Evolutionary conservation across 2,113 vertebrate species (phyloP).

Genomic region (Cichladusa arquata): DNA sequence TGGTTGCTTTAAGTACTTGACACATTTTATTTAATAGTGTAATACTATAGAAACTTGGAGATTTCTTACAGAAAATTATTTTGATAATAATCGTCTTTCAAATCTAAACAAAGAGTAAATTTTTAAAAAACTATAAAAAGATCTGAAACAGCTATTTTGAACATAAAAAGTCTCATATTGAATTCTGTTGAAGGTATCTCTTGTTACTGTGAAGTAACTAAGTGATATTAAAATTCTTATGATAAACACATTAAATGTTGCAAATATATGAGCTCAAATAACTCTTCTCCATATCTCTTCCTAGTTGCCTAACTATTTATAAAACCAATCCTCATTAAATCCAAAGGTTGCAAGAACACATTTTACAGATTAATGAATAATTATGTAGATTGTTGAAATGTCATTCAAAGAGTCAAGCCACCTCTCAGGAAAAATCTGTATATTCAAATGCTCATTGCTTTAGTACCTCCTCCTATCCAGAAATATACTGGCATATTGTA

Average conservation of each 20-base stretch:
- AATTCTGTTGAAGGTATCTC: background rate
- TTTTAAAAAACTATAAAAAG: background rate
- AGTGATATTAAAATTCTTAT: background rate
- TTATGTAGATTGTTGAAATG: background rate
- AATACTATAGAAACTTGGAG: background rate
- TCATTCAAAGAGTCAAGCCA: background rate
- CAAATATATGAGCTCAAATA: background rate
- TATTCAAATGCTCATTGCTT: accelerated
- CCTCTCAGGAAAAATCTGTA: background rate
- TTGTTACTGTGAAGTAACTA: background rate
- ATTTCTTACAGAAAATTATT: background rate
- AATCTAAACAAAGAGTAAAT: background rate
- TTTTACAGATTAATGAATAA: background rate
- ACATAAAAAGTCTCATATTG: background rate
- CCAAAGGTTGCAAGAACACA: background rate
- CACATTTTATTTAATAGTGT: constrained; percentile 24
- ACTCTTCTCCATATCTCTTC: background rate
- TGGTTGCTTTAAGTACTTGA: background rate
- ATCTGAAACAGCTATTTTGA: background rate
- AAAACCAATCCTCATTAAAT: background rate
- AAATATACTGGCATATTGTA: background rate
- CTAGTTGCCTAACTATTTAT: background rate
- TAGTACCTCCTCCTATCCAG: background rate
- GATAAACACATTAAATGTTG: background rate
- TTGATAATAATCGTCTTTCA: background rate